phyloP scores from a whole-genome alignment of 2,113 vertebrate species.

The Xiphorhynchus elegans region DNA sequence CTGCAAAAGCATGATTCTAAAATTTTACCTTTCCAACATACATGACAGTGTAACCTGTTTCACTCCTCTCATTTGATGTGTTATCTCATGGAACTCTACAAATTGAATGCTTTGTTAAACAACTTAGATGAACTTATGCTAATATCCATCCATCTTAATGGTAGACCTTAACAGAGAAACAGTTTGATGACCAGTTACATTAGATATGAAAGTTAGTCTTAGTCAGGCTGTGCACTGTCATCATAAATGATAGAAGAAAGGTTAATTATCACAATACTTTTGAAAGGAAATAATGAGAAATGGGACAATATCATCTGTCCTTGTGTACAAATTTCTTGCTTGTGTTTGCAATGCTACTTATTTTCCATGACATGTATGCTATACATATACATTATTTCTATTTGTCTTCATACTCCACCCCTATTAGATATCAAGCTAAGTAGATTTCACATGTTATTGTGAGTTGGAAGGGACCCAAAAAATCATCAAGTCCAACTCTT shows the following conservation, averaged over 20 bases:
- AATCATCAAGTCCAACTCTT: neutral
- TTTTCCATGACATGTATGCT: neutral
- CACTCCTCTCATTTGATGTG: neutral
- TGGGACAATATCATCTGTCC: neutral
- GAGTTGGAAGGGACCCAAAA: neutral
- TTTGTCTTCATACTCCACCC: neutral
- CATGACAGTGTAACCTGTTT: neutral
- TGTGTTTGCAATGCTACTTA: neutral
- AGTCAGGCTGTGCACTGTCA: neutral
- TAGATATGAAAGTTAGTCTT: neutral
- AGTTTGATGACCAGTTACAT: neutral
- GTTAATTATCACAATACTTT: neutral
- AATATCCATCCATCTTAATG: neutral
- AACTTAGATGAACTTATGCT: neutral
- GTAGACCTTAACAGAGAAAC: neutral
- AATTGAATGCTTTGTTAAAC: neutral
- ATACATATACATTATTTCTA: neutral
- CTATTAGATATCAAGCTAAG: neutral
- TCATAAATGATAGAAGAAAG: neutral
- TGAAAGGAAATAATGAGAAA: neutral
- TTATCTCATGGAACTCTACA: neutral
- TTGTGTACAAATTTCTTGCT: neutral
- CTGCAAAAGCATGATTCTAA: neutral
- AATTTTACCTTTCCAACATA: neutral
- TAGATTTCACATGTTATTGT: neutral